Evolutionary conservation across 2,797 vertebrate genomes (phyloP).

Genomic region (Premnoplex brunnescens): DNA sequence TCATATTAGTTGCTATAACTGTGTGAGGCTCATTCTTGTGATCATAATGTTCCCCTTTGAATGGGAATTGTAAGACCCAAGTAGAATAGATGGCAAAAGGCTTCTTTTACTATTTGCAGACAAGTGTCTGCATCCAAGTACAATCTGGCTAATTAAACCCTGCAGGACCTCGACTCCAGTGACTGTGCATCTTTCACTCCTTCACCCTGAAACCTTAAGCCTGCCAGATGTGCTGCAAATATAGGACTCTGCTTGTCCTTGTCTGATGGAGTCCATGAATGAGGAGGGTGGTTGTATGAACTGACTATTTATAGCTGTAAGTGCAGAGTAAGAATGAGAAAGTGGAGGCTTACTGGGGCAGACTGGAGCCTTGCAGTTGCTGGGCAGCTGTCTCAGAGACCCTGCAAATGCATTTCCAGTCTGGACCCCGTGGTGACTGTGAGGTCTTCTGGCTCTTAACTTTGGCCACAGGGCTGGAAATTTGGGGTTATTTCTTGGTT

Average conservation of each 20-base stretch:
- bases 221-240: conserved; percentile 18
- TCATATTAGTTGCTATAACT: rapidly evolving
- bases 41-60: background rate
- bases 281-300: background rate
- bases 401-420: background rate
- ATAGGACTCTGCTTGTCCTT: background rate
- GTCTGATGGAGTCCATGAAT: background rate
- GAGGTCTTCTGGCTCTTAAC: background rate
- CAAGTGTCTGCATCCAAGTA: rapidly evolving
- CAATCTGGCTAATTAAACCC: background rate
- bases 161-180: rapidly evolving
- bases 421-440: background rate
- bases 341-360: background rate
- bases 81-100: background rate
- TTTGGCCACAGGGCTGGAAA: background rate
- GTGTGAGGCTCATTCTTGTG: background rate
- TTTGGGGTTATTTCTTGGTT: background rate
- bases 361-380: background rate
- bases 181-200: background rate
- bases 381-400: background rate
- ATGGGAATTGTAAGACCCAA: background rate
- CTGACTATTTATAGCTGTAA: background rate
- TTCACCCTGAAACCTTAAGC: background rate
- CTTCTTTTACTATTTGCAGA: background rate
- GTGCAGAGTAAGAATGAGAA: background rate